Evolutionary conservation across 2,797 vertebrate genomes (phyloP), one percentile per base, ranked within the genome.

Genomic region (Sebastes goodei): DNA sequence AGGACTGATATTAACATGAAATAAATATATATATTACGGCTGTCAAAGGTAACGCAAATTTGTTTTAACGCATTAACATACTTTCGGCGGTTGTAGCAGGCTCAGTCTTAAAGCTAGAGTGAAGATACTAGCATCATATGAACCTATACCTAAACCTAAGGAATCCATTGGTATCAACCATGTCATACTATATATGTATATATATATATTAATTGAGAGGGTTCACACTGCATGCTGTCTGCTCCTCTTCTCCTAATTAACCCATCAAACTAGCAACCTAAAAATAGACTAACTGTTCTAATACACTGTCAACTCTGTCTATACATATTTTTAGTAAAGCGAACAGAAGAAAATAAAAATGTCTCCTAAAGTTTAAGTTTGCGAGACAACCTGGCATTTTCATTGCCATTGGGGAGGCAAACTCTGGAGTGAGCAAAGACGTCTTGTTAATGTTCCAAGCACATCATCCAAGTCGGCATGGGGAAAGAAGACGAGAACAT

Each of bases 361-460:
- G 0, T n/a, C 15, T 76, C 42, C 30, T 21, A 32, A 59, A 80
- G 14, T 81, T 66, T 35, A 70, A 61, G 65, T 10, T 71, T 68
- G 20, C 11, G 10, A 20, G 35, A 70, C 27, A 80, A 61, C 60
- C 32, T 71, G 68, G 29, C 27, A 32, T 81, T 84, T 80, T 73
- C 33, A 35, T 81, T 79, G 56, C 61, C 30, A 23, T 30, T 63
- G 65, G 23, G 30, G 72, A 83, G 12, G 23, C 35, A 57, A 64
- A 71, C 49, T 30, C 56, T 74, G 52, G 23, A 66, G 32, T 61
- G 69, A 88, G 42, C 61, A 77, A 77, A 86, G 49, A 83, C 6
- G 27, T 74, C 52, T 80, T 80, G 74, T 80, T 76, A 65, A 80
- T 80, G 82, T 86, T 80, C 69, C 11, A 71, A 80, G 61, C 53